Evolutionary conservation across 1,140 invertebrate species (phyloP).

Genomic region (Theocolax elegans): DNA sequence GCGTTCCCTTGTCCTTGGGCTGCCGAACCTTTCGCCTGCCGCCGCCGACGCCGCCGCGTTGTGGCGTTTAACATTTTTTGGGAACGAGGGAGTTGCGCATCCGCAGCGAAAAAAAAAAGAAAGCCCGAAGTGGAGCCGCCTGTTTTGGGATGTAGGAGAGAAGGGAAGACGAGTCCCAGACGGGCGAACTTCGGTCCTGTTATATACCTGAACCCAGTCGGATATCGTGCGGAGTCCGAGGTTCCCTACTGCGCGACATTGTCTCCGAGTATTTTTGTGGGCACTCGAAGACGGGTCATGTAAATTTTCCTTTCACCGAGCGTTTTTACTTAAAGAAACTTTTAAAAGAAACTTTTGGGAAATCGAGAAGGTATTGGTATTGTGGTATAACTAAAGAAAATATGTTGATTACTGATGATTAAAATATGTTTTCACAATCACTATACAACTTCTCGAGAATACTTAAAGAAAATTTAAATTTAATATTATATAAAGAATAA

Average conservation of each 20-base stretch:
- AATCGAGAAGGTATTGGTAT: too few species aligned
- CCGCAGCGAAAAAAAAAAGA: constrained; percentile 6
- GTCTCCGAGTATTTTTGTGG: constrained; percentile 14
- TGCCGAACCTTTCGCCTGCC: neutral
- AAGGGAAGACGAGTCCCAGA: constrained; percentile 29
- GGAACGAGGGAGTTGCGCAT: constrained; percentile 18
- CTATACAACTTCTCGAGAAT: too few species aligned
- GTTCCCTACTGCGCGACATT: constrained; percentile 31
- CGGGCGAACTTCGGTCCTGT: constrained; percentile 30
- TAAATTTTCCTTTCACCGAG: too few species aligned
- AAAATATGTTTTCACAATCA: too few species aligned
- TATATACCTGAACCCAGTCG: constrained; percentile 25
- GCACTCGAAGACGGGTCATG: neutral
- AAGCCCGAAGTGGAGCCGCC: too few species aligned
- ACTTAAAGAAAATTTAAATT: too few species aligned
- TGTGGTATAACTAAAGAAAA: too few species aligned
- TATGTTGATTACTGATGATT: too few species aligned
- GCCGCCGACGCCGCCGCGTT: neutral
- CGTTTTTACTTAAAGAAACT: too few species aligned
- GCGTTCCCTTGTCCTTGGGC: constrained; percentile 17
- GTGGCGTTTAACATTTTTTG: constrained; percentile 35
- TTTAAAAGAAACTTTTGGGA: too few species aligned
- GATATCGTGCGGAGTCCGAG: constrained; percentile 25
- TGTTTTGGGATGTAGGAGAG: constrained; percentile 9
- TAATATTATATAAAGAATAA: too few species aligned